Percentiles rank a stretch among this genome's conserved stretches.
Conservation (phyloP, 2,888 invertebrate genomes). For the Tanytarsus gracilentus region DNA sequence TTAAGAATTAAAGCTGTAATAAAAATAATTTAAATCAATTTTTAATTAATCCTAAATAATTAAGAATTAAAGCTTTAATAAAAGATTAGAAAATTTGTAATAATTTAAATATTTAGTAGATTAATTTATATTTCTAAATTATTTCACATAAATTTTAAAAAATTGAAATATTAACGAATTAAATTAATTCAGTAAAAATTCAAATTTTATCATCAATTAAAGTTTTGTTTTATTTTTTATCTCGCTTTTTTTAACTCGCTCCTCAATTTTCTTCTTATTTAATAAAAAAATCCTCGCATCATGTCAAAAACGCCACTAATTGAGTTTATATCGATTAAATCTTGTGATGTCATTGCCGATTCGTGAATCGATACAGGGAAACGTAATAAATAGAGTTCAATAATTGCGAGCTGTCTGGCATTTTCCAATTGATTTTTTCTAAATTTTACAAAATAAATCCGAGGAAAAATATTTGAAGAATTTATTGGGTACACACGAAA, state of each 20-base stretch:
- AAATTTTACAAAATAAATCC: not conserved
- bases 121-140: too few species aligned
- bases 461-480: not conserved
- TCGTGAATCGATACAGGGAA: not conserved
- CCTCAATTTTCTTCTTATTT: not conserved
- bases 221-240: not conserved
- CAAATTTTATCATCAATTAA: too few species aligned
- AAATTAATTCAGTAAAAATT: too few species aligned
- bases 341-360: constrained; percentile 6
- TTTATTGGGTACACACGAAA: not conserved
- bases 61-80: too few species aligned
- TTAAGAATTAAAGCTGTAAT: not conserved
- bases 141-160: too few species aligned
- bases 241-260: not conserved
- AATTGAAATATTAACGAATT: too few species aligned
- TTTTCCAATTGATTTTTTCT: not conserved
- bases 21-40: not conserved
- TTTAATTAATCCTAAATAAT: not conserved
- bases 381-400: not conserved
- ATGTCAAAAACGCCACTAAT: not conserved
- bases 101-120: too few species aligned
- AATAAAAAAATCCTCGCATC: not conserved
- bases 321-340: not conserved
- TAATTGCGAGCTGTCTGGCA: constrained; percentile 5
- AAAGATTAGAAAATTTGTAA: too few species aligned